phyloP scores from a whole-genome alignment of 2,797 vertebrate species.

The Taenioides sp. region DNA sequence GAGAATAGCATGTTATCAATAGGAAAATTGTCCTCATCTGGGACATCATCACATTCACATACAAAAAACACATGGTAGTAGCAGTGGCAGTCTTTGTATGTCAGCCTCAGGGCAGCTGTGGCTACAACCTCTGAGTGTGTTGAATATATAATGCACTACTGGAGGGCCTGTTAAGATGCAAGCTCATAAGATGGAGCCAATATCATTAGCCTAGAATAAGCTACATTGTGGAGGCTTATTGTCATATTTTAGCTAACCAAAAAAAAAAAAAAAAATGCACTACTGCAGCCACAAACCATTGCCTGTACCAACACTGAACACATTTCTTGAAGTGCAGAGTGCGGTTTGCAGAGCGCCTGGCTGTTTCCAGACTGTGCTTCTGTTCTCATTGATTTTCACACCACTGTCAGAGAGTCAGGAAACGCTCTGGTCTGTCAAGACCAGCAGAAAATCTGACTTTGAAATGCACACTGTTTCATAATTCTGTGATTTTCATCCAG shows the following conservation, averaged over 20 bases:
- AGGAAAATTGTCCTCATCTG: no score
- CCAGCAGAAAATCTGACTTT: slow-evolving; percentile 44
- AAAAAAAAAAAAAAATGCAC: background rate
- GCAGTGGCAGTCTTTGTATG: no score
- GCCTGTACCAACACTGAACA: background rate
- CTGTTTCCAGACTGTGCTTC: slow-evolving; percentile 44
- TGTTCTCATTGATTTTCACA: slow-evolving; percentile 34
- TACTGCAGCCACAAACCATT: background rate
- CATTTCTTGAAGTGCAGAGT: slow-evolving; percentile 8
- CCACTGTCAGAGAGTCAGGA: slow-evolving; percentile 52
- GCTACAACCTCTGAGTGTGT: background rate
- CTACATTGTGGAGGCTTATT: background rate
- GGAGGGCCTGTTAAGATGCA: background rate
- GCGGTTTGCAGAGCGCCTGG: slow-evolving; percentile 34
- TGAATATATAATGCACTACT: background rate
- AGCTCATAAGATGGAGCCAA: background rate
- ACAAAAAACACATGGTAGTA: no score
- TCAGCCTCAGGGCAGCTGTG: background rate
- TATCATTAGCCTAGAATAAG: background rate
- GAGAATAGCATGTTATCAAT: no score
- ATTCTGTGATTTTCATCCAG: background rate
- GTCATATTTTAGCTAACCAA: background rate
- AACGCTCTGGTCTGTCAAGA: slow-evolving; percentile 47
- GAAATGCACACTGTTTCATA: slow-evolving; percentile 32
- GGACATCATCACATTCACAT: no score